Conservation (phyloP, 2,888 invertebrate genomes). For the Trichogramma dendrolimi region DNA sequence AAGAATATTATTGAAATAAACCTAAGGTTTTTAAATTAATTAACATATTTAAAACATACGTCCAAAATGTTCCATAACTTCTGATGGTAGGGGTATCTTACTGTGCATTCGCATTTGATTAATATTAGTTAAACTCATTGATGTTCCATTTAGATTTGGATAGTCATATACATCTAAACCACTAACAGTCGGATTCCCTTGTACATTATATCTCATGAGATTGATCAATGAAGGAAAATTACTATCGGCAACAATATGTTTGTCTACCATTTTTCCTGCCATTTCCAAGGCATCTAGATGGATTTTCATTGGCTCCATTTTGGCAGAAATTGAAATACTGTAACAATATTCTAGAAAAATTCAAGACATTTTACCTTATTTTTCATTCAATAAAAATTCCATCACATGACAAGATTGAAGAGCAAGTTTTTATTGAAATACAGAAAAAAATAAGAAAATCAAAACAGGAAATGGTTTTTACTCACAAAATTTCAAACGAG, state of each 20-base stretch:
- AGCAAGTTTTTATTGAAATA: not conserved
- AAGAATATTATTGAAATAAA: constrained; percentile 5
- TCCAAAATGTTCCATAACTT: constrained; percentile 91
- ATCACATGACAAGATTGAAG: not conserved
- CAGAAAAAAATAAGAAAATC: not conserved
- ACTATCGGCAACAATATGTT: constrained; percentile 66
- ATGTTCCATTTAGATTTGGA: constrained; percentile 70
- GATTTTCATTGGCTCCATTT: constrained; percentile 51
- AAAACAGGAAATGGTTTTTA: not conserved
- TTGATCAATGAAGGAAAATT: constrained; percentile 70
- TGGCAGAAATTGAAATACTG: constrained; percentile 20
- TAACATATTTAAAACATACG: constrained; percentile 66
- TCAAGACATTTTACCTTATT: not conserved
- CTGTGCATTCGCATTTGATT: constrained; percentile 76
- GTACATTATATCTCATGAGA: constrained; percentile 53
- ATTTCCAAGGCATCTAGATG: constrained; percentile 66
- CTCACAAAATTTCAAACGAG: not conserved
- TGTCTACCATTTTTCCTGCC: constrained; percentile 77
- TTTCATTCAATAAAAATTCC: not conserved
- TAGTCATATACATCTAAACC: constrained; percentile 90
- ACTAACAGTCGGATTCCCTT: constrained; percentile 75
- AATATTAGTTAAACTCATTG: constrained; percentile 64
- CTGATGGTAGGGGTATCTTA: constrained; percentile 85
- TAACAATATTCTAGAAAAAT: not conserved
- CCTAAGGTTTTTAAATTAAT: not conserved